Evolutionary conservation across 2,797 vertebrate species (phyloP), one percentile per base, ranked within the genome.

Genomic region (Pyrocephalus nanus): DNA sequence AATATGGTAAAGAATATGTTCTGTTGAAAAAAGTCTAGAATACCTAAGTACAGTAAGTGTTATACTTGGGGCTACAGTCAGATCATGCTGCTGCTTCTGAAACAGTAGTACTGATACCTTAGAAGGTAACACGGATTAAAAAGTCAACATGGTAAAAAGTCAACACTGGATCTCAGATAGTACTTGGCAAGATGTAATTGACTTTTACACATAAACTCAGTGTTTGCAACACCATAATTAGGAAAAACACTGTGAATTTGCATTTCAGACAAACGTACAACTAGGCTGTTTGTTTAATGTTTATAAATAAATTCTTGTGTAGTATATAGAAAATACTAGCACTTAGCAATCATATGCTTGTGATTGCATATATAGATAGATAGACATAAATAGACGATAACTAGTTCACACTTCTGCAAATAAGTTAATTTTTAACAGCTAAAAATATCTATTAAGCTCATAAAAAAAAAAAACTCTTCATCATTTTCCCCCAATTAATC

Each of bases 401-500:
- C 54, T 74, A 65, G 6, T 27, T 81, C 30, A 66, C 9, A 21
- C 23, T 87, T 72, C 48, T 54, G 67, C 55, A 96, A 76, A 67
- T 21, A 36, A 8, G 1, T 19, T 94, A 70, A 86, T 47, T 84
- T 86, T 11, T 62, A 83, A 84, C 8, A 84, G 18, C 45, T 78
- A 69, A 81, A 88, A 94, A 65, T 54, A 60, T 76, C 38, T 77
- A 88, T 9, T 30, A 62, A 84, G 32, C 29, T 27, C 7, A 88
- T 75, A 17, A 82, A 72, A 93, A 84, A 72, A 93, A 84, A 64
- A 29, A n/a, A 15, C 2, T 45, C 26, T 58, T 81, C 5, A 54
- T 54, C 87, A 13, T 82, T 40, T 71, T 91, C 26, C 43, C 73
- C 88, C 88, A 71, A 58, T 75, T 89, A 95, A 94, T 77, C 72